Percentiles rank a stretch among this genome's conserved stretches.
Conservation (phyloP, 2,113 vertebrate species). For the Podocnemis expansa region DNA sequence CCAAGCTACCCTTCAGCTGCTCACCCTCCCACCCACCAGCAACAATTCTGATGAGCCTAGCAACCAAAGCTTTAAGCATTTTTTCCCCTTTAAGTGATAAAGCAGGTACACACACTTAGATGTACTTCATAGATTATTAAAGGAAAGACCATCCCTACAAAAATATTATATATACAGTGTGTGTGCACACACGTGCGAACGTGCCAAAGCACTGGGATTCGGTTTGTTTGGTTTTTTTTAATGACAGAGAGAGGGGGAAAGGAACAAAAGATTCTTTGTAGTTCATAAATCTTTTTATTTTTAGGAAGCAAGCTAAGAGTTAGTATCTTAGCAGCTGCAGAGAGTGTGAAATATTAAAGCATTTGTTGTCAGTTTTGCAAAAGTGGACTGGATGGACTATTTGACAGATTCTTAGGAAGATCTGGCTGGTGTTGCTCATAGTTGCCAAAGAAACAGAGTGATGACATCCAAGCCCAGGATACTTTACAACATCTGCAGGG, state of each 20-base stretch:
- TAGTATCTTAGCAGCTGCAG: constrained; percentile 4
- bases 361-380: neutral
- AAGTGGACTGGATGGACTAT: neutral
- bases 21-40: neutral
- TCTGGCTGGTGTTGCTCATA: constrained; percentile 21
- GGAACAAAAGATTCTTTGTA: neutral
- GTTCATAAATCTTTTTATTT: constrained; percentile 10
- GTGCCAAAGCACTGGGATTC: neutral
- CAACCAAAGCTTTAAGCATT: neutral
- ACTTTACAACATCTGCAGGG: neutral
- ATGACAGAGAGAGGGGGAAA: no score
- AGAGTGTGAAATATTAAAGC: constrained; percentile 18
- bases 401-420: neutral
- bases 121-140: neutral
- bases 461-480: neutral
- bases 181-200: no score
- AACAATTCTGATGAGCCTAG: neutral
- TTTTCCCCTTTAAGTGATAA: neutral
- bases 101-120: neutral
- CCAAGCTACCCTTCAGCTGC: neutral
- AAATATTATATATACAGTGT: neutral
- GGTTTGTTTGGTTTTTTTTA: no score
- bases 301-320: constrained; percentile 27
- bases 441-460: neutral
- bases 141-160: neutral